Evolutionary conservation across 2,888 invertebrate genomes (phyloP).

Genomic region (Alsophila aescularia): DNA sequence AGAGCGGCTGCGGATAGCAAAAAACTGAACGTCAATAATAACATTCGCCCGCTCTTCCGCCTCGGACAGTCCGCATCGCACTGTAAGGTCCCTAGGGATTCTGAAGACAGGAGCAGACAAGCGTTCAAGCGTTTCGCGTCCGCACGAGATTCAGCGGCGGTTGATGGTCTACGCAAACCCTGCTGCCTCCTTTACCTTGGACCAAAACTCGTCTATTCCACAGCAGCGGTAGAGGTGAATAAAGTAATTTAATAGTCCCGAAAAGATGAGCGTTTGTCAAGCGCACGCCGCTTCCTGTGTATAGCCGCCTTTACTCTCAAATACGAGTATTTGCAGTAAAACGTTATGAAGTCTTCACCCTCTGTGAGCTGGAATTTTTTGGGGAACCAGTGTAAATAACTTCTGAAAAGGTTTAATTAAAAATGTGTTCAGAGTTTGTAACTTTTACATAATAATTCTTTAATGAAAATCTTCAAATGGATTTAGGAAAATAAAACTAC

Average conservation of each 20-base stretch:
- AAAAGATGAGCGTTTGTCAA: slow-evolving; percentile 60
- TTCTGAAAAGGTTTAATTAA: background rate
- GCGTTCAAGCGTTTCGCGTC: no score
- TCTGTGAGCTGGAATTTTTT: slow-evolving; percentile 6
- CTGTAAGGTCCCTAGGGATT: no score
- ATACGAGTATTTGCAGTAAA: slow-evolving; percentile 27
- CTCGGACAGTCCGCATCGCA: no score
- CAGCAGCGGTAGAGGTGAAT: slow-evolving; percentile 52
- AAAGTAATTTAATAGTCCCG: slow-evolving; percentile 65
- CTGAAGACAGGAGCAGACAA: no score
- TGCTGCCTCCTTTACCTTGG: slow-evolving; percentile 26
- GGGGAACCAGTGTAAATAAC: background rate
- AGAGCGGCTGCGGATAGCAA: no score
- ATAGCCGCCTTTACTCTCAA: slow-evolving; percentile 16
- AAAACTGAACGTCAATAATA: no score
- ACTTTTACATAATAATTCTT: no score
- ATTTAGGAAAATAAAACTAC: no score
- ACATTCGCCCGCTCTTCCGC: no score
- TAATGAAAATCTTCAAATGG: no score
- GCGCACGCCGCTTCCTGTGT: slow-evolving; percentile 41
- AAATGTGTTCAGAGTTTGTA: background rate
- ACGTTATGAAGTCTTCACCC: slow-evolving; percentile 13
- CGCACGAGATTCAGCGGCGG: no score
- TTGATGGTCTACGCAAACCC: background rate
- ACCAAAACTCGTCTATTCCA: slow-evolving; percentile 39